Percentiles rank a stretch among this genome's conserved stretches.
Conservation (phyloP, 2,113 vertebrate species). For the Rhinolophus ferrumequinum region DNA sequence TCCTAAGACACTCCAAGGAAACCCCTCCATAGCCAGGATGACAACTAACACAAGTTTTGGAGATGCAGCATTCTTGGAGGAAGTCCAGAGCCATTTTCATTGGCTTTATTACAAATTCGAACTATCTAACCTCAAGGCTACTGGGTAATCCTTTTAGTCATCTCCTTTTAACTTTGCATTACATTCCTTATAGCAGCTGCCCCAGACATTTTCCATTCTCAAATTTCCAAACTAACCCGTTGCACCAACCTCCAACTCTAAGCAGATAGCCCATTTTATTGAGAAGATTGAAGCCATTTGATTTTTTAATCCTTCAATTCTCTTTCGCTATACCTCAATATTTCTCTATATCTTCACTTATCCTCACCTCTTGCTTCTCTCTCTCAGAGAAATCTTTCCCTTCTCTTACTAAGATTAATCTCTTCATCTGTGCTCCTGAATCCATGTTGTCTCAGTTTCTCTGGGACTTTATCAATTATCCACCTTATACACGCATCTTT, state of each 20-base stretch:
- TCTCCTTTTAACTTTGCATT: background rate
- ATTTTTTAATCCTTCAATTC: background rate
- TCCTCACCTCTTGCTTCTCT: background rate
- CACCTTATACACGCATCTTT: background rate
- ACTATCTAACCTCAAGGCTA: conserved; percentile 16
- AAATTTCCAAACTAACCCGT: conserved; percentile 43
- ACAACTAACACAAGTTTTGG: conserved; percentile 22
- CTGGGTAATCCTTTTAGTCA: conserved; percentile 24
- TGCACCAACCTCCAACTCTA: background rate
- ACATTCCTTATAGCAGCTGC: conserved; percentile 17
- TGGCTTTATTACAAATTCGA: conserved; percentile 32
- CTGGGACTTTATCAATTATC: background rate
- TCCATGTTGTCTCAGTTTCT: background rate
- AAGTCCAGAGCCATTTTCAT: background rate
- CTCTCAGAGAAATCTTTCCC: background rate
- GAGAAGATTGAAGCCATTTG: background rate
- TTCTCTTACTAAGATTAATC: background rate
- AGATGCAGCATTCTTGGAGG: background rate
- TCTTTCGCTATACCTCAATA: background rate
- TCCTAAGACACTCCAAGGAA: conserved; percentile 47
- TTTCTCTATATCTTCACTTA: background rate
- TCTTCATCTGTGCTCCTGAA: background rate
- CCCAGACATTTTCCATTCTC: conserved; percentile 53
- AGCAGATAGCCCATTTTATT: conserved; percentile 10
- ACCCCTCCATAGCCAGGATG: background rate